Evolutionary conservation across 2,113 vertebrate genomes (phyloP).

Genomic region (Mastomys coucha): DNA sequence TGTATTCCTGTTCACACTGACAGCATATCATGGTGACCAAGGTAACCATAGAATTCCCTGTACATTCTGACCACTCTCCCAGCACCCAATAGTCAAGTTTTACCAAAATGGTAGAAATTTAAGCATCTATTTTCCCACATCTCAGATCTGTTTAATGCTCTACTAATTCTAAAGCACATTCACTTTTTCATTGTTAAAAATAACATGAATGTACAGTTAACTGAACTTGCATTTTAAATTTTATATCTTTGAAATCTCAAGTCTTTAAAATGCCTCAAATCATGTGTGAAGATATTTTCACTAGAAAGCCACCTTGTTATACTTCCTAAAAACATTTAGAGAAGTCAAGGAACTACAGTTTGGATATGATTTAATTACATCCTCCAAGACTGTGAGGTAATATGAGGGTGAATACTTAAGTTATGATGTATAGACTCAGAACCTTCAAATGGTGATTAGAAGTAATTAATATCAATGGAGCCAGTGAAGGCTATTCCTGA

Average conservation of each 20-base stretch:
- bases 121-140: not conserved
- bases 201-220: not conserved
- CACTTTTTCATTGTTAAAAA: constrained; percentile 43
- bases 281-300: not conserved
- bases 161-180: constrained; percentile 53
- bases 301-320: not conserved
- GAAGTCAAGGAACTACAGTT: not conserved
- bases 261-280: not conserved
- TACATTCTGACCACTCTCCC: not conserved
- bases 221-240: constrained; percentile 25
- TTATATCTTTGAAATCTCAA: not conserved
- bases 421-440: not conserved
- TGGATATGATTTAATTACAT: not conserved
- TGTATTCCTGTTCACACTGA: not conserved
- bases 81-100: not conserved
- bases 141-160: constrained; percentile 15
- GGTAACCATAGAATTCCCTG: not conserved
- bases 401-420: not conserved
- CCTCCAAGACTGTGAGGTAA: not conserved
- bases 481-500: too few relatives aligned
- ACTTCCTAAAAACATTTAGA: not conserved
- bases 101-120: not conserved
- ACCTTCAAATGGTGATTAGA: not conserved
- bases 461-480: not conserved
- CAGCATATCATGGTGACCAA: not conserved